phyloP scores from a whole-genome alignment of 2,113 vertebrate genomes.

The Phyllopteryx taeniolatus region DNA sequence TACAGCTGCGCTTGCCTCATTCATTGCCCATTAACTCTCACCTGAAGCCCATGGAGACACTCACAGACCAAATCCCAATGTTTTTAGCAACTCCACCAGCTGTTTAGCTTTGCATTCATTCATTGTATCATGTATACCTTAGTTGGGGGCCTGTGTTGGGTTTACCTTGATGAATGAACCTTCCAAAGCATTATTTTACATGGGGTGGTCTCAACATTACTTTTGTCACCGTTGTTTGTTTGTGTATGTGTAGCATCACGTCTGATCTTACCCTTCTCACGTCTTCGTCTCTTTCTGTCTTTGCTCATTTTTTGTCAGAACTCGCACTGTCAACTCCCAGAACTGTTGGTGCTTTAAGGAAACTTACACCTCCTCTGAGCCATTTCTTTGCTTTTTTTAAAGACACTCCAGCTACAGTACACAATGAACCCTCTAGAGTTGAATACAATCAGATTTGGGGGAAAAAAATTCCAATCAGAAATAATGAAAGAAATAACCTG shows the following conservation, averaged over 20 bases:
- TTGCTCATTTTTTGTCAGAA: slow-evolving; percentile 41
- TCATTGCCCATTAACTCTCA: slow-evolving; percentile 55
- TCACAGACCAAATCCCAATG: slow-evolving; percentile 38
- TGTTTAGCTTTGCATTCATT: slow-evolving; percentile 1
- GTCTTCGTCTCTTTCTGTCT: slow-evolving; percentile 22
- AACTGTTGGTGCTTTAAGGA: slow-evolving; percentile 33
- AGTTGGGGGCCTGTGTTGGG: slow-evolving; percentile 12
- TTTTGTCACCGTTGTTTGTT: slow-evolving; percentile 5
- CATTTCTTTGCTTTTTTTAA: slow-evolving; percentile 29
- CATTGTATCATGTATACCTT: neutral
- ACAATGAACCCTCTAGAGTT: neutral
- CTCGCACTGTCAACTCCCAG: slow-evolving; percentile 33
- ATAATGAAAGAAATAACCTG: neutral
- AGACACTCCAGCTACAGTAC: slow-evolving; percentile 12
- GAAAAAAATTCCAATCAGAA: neutral
- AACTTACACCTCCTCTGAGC: slow-evolving; percentile 20
- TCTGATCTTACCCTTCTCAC: slow-evolving; percentile 12
- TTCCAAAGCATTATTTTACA: neutral
- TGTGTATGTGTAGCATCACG: slow-evolving; percentile 11
- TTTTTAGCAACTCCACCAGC: neutral
- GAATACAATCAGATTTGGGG: slow-evolving; percentile 25
- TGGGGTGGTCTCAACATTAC: neutral
- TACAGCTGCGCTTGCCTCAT: slow-evolving; percentile 67
- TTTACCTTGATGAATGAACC: slow-evolving; percentile 8
- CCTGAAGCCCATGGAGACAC: slow-evolving; percentile 81